phyloP scores from a whole-genome alignment of 2,888 invertebrate genomes.

The Lycaena phlaeas region DNA sequence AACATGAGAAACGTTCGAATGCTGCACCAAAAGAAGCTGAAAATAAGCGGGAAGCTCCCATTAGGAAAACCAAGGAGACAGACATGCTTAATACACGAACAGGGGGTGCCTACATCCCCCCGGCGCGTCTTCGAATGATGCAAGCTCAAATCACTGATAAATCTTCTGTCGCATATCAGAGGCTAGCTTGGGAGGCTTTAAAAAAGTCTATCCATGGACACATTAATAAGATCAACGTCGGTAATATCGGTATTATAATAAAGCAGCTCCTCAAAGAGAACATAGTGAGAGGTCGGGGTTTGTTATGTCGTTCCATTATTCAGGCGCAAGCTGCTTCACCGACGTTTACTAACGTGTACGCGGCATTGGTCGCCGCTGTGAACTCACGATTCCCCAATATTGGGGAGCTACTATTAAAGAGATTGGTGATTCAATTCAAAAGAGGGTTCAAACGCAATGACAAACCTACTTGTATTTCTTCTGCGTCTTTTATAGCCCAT shows the following conservation, averaged over 20 bases:
- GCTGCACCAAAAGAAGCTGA: slow-evolving; percentile 25
- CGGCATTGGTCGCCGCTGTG: slow-evolving; percentile 94
- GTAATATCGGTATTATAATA: slow-evolving; percentile 94
- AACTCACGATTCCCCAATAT: slow-evolving; percentile 98
- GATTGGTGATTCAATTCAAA: slow-evolving; percentile 95
- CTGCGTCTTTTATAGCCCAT: slow-evolving; percentile 95
- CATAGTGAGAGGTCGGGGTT: slow-evolving; percentile 94
- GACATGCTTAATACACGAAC: slow-evolving; percentile 88
- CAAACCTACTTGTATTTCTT: slow-evolving; percentile 91
- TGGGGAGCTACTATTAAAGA: slow-evolving; percentile 91
- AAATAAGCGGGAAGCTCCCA: slow-evolving; percentile 34
- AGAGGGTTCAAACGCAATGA: slow-evolving; percentile 94
- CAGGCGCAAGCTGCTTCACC: slow-evolving; percentile 98
- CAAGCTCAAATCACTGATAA: slow-evolving; percentile 97
- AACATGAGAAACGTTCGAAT: slow-evolving; percentile 34
- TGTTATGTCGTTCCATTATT: slow-evolving; percentile 93
- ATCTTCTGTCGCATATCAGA: slow-evolving; percentile 93
- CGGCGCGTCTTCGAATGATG: slow-evolving; percentile 95
- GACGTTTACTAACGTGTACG: slow-evolving; percentile 97
- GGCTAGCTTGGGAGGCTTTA: slow-evolving; percentile 98
- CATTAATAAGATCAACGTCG: slow-evolving; percentile 97
- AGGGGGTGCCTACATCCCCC: slow-evolving; percentile 98
- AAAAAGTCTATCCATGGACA: slow-evolving; percentile 99
- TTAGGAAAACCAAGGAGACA: slow-evolving; percentile 47
- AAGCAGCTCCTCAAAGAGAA: slow-evolving; percentile 94